Evolutionary conservation across 2,888 invertebrate genomes (phyloP).

Genomic region (Drosophila mulleri): DNA sequence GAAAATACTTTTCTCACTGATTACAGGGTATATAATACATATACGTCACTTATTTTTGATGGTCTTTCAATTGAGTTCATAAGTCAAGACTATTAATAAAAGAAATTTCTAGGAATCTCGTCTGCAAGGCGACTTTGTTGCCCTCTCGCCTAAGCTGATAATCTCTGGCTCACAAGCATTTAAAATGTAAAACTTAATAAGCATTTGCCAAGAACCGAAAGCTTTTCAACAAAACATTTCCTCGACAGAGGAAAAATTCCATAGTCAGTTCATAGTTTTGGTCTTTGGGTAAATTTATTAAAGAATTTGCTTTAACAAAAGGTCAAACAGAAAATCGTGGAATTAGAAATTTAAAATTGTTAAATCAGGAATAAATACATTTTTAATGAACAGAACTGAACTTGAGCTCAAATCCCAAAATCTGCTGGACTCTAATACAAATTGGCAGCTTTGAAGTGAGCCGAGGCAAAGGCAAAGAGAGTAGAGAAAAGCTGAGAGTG

Average conservation of each 20-base stretch:
- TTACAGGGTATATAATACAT: not conserved
- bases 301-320: conserved; percentile 3
- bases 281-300: not conserved
- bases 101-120: not conserved
- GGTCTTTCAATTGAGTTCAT: not conserved
- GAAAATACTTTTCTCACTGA: no score
- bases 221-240: not conserved
- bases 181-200: not conserved
- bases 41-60: not conserved
- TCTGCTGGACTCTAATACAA: not conserved
- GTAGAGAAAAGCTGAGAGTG: not conserved
- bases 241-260: not conserved
- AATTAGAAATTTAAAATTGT: conserved; percentile 20
- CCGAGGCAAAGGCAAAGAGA: no score
- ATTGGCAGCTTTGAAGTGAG: conserved; percentile 2
- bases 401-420: conserved; percentile 1
- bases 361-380: conserved; percentile 19
- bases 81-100: not conserved
- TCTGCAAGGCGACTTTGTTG: conserved; percentile 1
- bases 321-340: not conserved
- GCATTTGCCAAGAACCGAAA: not conserved
- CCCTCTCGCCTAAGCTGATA: not conserved
- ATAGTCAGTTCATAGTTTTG: not conserved
- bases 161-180: not conserved
- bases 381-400: conserved; percentile 13